A percentile compares a stretch with the other conserved stretches of the same genome.
phyloP scores from a whole-genome alignment of 2,888 invertebrate genomes.

The Eremobia ochroleuca region DNA sequence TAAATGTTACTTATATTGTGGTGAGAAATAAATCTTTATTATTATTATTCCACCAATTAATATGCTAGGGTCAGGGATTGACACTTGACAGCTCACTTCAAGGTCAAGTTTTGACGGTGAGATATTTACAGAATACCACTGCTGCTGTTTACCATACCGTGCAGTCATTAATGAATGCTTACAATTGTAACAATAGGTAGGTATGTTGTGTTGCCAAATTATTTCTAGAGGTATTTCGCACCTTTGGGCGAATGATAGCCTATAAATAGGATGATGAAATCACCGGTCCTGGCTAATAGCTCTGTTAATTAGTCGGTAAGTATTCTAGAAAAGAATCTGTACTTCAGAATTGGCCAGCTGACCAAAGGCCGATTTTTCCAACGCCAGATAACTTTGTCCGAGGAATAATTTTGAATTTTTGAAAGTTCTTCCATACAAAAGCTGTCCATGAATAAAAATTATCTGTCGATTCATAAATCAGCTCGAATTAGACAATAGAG shows the following conservation, averaged over 20 bases:
- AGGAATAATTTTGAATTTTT: too few relatives aligned
- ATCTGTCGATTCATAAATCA: too few relatives aligned
- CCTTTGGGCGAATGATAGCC: slow-evolving; percentile 7
- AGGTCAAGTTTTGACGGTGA: background rate
- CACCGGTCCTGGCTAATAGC: background rate
- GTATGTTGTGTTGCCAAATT: slow-evolving; percentile 46
- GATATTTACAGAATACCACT: background rate
- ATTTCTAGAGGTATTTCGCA: slow-evolving; percentile 41
- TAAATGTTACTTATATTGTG: too few relatives aligned
- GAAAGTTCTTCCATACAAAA: too few relatives aligned
- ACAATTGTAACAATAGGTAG: slow-evolving; percentile 18
- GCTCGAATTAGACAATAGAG: too few relatives aligned
- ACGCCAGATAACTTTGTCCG: too few relatives aligned
- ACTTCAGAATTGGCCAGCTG: background rate
- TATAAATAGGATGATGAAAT: background rate
- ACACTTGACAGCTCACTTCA: background rate
- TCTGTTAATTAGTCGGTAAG: background rate
- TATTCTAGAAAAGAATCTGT: background rate
- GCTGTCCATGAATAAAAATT: too few relatives aligned
- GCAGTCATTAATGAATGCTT: slow-evolving; percentile 29
- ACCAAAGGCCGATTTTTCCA: too few relatives aligned
- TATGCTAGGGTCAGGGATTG: too few relatives aligned
- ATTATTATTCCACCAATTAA: too few relatives aligned
- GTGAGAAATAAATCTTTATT: too few relatives aligned
- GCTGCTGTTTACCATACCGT: slow-evolving; percentile 17